Conservation (phyloP, 2,113 vertebrate genomes). For the Pterocles gutturalis region DNA sequence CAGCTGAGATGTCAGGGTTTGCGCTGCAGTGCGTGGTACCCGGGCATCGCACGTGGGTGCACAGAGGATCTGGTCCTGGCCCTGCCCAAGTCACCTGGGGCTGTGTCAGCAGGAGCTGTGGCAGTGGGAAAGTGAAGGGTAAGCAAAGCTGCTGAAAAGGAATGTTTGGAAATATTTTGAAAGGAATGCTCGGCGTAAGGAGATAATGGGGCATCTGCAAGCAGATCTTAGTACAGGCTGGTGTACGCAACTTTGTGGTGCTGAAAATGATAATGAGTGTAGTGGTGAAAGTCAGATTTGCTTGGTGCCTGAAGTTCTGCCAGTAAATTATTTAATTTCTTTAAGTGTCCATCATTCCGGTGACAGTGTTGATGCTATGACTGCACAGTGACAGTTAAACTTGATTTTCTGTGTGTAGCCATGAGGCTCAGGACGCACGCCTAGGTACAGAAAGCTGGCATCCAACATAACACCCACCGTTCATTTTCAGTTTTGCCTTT, state of each 20-base stretch:
- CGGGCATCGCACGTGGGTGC: rapidly evolving
- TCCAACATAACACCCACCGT: neutral
- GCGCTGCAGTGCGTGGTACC: neutral
- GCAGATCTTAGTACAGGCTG: neutral
- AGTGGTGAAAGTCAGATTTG: neutral
- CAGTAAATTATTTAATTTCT: neutral
- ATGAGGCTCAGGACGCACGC: neutral
- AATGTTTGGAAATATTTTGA: neutral
- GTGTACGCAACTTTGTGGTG: rapidly evolving
- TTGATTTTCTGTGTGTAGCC: neutral
- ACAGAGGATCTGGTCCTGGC: rapidly evolving
- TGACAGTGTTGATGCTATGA: rapidly evolving
- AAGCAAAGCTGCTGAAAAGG: neutral
- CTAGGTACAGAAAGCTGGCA: neutral
- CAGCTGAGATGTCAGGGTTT: neutral
- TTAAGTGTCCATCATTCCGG: neutral
- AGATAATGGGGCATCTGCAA: neutral
- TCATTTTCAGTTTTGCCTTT: neutral
- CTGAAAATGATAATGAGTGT: neutral
- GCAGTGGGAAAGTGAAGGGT: neutral
- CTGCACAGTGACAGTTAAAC: rapidly evolving
- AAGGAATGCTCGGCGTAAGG: neutral
- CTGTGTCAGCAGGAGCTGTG: neutral
- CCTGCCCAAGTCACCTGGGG: neutral
- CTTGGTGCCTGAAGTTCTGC: neutral